Evolutionary conservation across 2,797 vertebrate genomes (phyloP), one percentile per base, ranked within the genome.

Genomic region (Hemibagrus guttatus): DNA sequence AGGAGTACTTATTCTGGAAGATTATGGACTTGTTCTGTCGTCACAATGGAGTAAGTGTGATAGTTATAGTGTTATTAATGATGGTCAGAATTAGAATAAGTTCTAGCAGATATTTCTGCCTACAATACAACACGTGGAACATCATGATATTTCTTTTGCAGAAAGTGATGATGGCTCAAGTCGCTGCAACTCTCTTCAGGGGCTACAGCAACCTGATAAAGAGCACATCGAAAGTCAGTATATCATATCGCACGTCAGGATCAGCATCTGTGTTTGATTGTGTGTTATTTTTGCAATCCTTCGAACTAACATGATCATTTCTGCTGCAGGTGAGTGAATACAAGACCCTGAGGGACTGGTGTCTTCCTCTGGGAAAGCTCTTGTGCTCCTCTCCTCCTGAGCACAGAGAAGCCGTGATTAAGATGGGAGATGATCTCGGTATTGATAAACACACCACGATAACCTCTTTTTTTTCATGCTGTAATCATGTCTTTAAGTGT

Each of bases 21-120:
- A 42, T 81, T 8, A 81, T 64, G 79, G 39, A 64, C 61, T 49
- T 82, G 39, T 82, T 82, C 80, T 82, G 80, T 16, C 19, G 6
- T 61, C 23, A 13, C 8, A 61, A 81, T 23, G 13, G 23, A 80
- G 78, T 61, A 79, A 80, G 56, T 80, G 54, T 59, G 12, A 21
- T 21, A 35, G 28, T 56, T 61, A 61, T 39, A 39, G 35, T 39
- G 35, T 39, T 39, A 39, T 39, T 39, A 39, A 39, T 39, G 35
- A 1, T 39, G 35, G 35, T 39, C 35, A 39, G 35, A 39, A 39
- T 39, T 39, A 39, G 35, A 39, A 39, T 39, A 39, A 39, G 35
- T 39, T 39, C 35, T 39, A 26, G 9, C 19, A 8, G 19, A 61
- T 69, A 7, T 69, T 69, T 69, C 14, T 35, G 8, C 31, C 35